phyloP scores from a whole-genome alignment of 2,797 vertebrate genomes.

The Xenentodon cancila region DNA sequence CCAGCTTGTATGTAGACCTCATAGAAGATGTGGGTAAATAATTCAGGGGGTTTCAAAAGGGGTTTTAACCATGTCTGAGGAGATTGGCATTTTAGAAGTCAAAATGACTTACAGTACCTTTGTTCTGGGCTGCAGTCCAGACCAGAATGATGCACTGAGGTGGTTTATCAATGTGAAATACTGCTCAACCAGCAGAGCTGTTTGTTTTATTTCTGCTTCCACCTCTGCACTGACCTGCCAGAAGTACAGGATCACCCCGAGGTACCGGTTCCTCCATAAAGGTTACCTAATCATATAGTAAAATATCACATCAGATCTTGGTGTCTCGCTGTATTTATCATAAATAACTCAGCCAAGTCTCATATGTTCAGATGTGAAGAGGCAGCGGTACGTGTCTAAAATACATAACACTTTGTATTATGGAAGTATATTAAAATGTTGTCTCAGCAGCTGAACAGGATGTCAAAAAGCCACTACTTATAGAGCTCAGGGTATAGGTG shows the following conservation, averaged over 20 bases:
- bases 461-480: conserved; percentile 14
- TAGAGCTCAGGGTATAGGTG: neutral
- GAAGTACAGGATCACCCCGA: conserved; percentile 44
- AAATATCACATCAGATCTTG: conserved; percentile 22
- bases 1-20: too few species aligned
- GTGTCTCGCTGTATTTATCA: conserved; percentile 18
- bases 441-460: conserved; percentile 1
- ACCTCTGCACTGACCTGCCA: conserved; percentile 39
- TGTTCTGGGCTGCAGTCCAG: too few species aligned
- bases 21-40: too few species aligned
- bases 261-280: conserved; percentile 42
- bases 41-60: too few species aligned
- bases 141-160: conserved; percentile 41
- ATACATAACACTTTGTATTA: conserved; percentile 1
- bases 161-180: conserved; percentile 69
- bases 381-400: conserved; percentile 9
- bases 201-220: conserved; percentile 62
- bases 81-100: too few species aligned
- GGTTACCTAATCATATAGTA: conserved; percentile 29
- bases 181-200: conserved; percentile 45
- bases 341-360: conserved; percentile 20
- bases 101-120: too few species aligned
- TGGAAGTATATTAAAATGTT: neutral
- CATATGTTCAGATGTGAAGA: neutral
- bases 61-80: too few species aligned